Evolutionary conservation across 2,113 vertebrate genomes (phyloP), one percentile per base, ranked within the genome.

Genomic region (Dromas ardeola): DNA sequence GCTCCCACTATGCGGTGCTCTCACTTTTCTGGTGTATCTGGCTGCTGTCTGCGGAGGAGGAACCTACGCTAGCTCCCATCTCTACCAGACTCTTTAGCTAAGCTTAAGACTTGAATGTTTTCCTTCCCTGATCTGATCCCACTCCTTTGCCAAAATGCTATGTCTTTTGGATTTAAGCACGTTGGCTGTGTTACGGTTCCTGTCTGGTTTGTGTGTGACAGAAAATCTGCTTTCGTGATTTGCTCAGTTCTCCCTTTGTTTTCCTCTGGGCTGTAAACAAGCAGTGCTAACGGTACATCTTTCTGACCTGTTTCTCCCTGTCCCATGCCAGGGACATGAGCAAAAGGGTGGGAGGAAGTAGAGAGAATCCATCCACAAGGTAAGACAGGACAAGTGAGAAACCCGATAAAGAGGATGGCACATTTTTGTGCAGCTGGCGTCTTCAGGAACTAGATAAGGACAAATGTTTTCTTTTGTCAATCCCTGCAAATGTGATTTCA

Each of bases 401-500:
- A 82, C 11, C 20, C 17, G 15, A 67, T 49, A 45, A 2, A 90
- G 67, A 71, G 36, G 32, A 76, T 34, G 61, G 66, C 42, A 73
- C 70, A 55, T 93, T 94, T 94, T 61, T 40, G 69, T 77, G 76
- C 80, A 90, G 61, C 86, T 96, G 82, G 70, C 79, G 27, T 69
- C 87, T 91, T 95, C 56, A 61, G 81, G 76, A 97, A 56, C 47
- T 49, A 85, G 91, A 88, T 61, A 88, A 93, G 71, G 81, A 89
- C 80, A 89, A 93, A 77, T 45, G 76, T 79, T 92, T 89, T 83
- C 52, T 84, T 79, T 88, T 92, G 82, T 80, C 62, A 89, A 18
- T 77, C 69, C 62, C 72, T 89, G 81, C 30, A 91, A 95, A 97
- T 91, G 80, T 42, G 73, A 94, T 91, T 95, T 79, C 65, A 52